Conservation (phyloP, 2,113 vertebrate genomes). For the Bos javanicus region DNA sequence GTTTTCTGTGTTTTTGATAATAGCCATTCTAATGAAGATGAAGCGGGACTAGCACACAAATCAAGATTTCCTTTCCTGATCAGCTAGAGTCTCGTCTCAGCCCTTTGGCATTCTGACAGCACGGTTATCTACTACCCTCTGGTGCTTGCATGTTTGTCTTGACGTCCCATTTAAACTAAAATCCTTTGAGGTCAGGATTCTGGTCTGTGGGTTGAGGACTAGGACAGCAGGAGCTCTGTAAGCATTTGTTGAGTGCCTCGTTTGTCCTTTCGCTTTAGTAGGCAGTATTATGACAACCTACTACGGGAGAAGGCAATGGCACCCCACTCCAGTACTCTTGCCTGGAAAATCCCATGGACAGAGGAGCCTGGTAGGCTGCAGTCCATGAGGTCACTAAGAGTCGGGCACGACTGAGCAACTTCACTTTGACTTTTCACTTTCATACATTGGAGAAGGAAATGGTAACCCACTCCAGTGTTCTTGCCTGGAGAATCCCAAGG, state of each 20-base stretch:
- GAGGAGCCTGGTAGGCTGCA: too few species aligned
- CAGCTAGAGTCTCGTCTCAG: not conserved
- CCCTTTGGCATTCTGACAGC: not conserved
- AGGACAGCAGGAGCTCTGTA: not conserved
- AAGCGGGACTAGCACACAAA: not conserved
- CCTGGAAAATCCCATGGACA: too few species aligned
- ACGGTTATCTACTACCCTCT: not conserved
- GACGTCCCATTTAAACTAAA: not conserved
- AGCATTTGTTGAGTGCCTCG: not conserved
- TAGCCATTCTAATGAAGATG: not conserved
- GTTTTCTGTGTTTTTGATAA: not conserved
- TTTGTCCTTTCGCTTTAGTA: not conserved
- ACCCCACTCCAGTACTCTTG: too few species aligned
- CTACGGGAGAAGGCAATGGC: too few species aligned
- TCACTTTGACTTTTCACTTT: too few species aligned
- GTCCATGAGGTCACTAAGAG: too few species aligned
- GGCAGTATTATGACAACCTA: not conserved
- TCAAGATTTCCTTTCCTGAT: not conserved
- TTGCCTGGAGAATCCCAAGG: too few species aligned
- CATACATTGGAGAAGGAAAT: too few species aligned
- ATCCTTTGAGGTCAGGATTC: not conserved
- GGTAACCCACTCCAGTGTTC: too few species aligned
- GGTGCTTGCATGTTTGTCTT: not conserved
- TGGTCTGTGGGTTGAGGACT: not conserved
- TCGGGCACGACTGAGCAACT: too few species aligned